Evolutionary conservation across 2,113 vertebrate species (phyloP).

Genomic region (Athene cunicularia): DNA sequence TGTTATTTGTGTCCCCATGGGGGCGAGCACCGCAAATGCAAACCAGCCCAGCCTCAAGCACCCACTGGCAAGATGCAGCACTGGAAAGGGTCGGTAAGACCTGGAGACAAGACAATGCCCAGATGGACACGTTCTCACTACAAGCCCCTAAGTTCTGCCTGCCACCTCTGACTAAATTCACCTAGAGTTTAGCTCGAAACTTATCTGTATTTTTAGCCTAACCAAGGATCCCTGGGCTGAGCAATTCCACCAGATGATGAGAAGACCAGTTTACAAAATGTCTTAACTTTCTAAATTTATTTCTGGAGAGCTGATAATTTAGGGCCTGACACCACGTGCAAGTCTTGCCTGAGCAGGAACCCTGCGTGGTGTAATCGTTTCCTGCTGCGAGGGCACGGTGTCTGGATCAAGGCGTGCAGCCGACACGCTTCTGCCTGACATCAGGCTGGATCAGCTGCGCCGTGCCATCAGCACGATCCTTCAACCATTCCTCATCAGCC

Average conservation of each 20-base stretch:
- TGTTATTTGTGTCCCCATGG: neutral
- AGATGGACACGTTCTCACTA: neutral
- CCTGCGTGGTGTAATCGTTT: neutral
- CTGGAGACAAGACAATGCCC: neutral
- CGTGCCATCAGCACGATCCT: neutral
- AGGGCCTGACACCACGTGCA: neutral
- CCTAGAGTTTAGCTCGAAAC: neutral
- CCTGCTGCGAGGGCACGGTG: neutral
- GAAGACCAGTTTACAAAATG: neutral
- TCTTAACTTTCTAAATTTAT: neutral
- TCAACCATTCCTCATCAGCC: neutral
- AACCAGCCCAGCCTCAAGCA: neutral
- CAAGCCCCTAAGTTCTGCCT: neutral
- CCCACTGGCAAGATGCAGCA: neutral
- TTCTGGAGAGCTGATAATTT: constrained; percentile 19
- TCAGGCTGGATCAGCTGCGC: neutral
- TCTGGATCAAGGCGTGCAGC: neutral
- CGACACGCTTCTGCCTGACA: neutral
- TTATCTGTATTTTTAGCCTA: neutral
- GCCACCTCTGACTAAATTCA: neutral
- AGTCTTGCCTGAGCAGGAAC: constrained; percentile 28
- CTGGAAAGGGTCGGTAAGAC: neutral
- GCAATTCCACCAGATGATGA: neutral
- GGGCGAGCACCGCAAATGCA: neutral
- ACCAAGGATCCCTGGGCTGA: neutral